These are phyloP conservation scores for Drosophila pseudoobscura DNA, from an alignment of 1,140 invertebrate genomes.

Conservation along the genomic window DNA sequence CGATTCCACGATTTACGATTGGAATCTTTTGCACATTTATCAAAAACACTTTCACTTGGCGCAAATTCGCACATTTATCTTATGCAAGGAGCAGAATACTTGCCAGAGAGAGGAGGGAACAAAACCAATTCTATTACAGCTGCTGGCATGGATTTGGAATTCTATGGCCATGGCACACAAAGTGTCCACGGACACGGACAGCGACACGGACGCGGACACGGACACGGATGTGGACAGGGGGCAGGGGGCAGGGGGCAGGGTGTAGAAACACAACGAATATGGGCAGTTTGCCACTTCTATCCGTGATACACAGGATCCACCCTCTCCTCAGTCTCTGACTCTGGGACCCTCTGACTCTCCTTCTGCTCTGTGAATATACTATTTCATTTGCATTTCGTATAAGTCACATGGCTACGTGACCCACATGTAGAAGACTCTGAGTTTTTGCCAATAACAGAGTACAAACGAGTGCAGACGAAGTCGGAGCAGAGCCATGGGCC, in stretches of 20 bases:
- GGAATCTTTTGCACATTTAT: slow-evolving; percentile 35
- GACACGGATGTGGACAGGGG: no score
- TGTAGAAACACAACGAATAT: slow-evolving; percentile 1
- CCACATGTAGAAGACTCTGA: slow-evolving; percentile 50
- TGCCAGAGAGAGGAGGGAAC: background rate
- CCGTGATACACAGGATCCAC: slow-evolving; percentile 13
- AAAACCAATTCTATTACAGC: slow-evolving; percentile 51
- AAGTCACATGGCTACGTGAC: slow-evolving; percentile 70
- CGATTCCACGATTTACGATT: slow-evolving; percentile 33
- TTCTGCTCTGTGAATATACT: slow-evolving; percentile 35
- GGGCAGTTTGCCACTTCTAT: slow-evolving; percentile 50
- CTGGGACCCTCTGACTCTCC: background rate
- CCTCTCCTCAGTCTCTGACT: background rate
- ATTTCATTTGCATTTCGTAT: slow-evolving; percentile 73
- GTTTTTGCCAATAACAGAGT: slow-evolving; percentile 44
- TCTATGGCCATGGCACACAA: slow-evolving; percentile 46
- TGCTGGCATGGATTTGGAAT: slow-evolving; percentile 45
- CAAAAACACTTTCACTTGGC: slow-evolving; percentile 59
- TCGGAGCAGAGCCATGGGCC: background rate
- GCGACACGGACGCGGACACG: slow-evolving; percentile 1
- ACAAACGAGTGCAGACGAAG: slow-evolving; percentile 40
- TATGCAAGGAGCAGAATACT: slow-evolving; percentile 34
- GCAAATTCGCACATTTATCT: slow-evolving; percentile 60
- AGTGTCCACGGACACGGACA: slow-evolving; percentile 43
- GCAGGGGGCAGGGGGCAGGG: no score